These are phyloP conservation scores for Zosterops lateralis DNA, from an alignment of 2,113 vertebrate genomes.

Conservation along the genomic window DNA sequence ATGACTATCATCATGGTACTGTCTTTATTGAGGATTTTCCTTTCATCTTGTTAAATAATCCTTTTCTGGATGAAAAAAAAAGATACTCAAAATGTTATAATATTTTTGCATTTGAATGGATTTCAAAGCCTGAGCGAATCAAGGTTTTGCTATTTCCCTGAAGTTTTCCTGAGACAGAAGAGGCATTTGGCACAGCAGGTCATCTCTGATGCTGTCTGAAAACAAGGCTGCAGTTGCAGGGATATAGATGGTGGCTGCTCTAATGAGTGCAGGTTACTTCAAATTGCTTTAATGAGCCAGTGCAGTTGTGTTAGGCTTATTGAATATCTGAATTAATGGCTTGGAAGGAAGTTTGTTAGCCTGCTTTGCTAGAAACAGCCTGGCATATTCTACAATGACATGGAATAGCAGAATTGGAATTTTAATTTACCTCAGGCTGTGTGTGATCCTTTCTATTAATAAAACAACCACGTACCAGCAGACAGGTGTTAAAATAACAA, in stretches of 20 bases:
- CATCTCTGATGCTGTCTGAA: not conserved
- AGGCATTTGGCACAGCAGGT: slow-evolving; percentile 31
- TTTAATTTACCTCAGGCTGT: not conserved
- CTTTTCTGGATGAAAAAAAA: not conserved
- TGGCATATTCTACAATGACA: not conserved
- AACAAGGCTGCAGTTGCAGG: not conserved
- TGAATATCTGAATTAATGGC: slow-evolving; percentile 36
- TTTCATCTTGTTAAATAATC: not conserved
- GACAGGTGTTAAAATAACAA: not conserved
- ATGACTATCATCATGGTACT: accelerated
- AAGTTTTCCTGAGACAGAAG: not conserved
- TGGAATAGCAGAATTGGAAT: not conserved
- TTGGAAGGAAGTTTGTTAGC: slow-evolving; percentile 30
- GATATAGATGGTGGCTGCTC: not conserved
- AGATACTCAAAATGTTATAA: not conserved
- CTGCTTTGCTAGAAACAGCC: slow-evolving; percentile 10
- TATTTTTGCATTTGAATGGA: not conserved
- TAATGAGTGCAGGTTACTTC: slow-evolving; percentile 21
- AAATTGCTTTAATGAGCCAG: slow-evolving; percentile 38
- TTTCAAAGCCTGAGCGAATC: not conserved
- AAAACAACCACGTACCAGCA: not conserved
- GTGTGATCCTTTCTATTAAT: not conserved
- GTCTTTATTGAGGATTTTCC: not conserved
- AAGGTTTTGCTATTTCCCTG: not conserved
- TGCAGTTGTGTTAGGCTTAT: not conserved